Conservation (phyloP, 1,140 invertebrate species). For the Onthophagus taurus region DNA sequence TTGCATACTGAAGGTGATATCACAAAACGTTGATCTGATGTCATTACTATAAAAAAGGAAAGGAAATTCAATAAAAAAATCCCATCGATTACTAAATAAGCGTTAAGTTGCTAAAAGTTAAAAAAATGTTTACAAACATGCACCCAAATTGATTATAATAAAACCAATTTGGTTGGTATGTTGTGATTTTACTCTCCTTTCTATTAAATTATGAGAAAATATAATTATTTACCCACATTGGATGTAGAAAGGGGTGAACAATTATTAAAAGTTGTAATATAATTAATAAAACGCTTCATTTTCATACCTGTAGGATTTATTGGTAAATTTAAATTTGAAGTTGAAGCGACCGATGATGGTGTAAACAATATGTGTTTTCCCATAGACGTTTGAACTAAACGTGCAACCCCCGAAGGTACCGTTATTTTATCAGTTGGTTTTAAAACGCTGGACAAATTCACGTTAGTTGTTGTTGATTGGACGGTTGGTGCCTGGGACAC, state of each 20-base stretch:
- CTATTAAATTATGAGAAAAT: no score
- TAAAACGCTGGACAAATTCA: conserved; percentile 37
- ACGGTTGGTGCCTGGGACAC: conserved; percentile 8
- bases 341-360: conserved; percentile 18
- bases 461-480: conserved; percentile 12
- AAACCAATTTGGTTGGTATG: conserved; percentile 16
- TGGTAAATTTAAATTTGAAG: conserved; percentile 12
- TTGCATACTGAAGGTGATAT: conserved; percentile 32
- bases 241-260: conserved; percentile 2
- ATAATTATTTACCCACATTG: neutral
- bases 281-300: conserved; percentile 6
- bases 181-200: no score
- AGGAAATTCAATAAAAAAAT: conserved; percentile 6
- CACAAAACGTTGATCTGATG: conserved; percentile 44
- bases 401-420: conserved; percentile 39
- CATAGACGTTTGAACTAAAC: conserved; percentile 59
- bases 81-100: no score
- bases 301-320: conserved; percentile 28
- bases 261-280: no score
- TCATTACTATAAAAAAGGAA: conserved; percentile 40
- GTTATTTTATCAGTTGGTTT: conserved; percentile 31
- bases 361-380: conserved; percentile 58
- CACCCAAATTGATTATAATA: neutral
- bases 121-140: neutral
- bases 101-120: no score